These are phyloP conservation scores for Uloborus plumipes DNA, from an alignment of 2,888 invertebrate species.

Conservation along the genomic window DNA sequence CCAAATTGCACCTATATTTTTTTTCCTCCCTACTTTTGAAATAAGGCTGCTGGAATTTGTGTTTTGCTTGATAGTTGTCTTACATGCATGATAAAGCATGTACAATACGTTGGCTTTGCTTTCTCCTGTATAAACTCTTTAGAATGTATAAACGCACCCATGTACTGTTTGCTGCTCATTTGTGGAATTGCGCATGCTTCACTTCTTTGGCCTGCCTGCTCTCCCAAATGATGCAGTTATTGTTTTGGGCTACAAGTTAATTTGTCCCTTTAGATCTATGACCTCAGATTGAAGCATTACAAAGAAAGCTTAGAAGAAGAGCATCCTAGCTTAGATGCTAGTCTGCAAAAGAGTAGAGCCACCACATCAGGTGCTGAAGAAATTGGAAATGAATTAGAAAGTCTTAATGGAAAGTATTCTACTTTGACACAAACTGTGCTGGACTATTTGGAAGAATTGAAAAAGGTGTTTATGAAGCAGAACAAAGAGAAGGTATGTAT, in stretches of 20 bases:
- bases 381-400: slow-evolving; percentile 82
- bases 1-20: too few relatives aligned
- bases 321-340: slow-evolving; percentile 83
- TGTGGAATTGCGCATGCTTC: slow-evolving; percentile 61
- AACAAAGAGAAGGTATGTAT: slow-evolving; percentile 40
- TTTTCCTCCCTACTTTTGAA: too few relatives aligned
- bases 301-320: slow-evolving; percentile 84
- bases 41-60: too few relatives aligned
- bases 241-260: slow-evolving; percentile 47
- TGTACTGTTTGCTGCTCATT: slow-evolving; percentile 44
- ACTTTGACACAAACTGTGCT: slow-evolving; percentile 72
- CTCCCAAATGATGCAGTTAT: slow-evolving; percentile 26
- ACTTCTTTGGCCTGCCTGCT: slow-evolving; percentile 45
- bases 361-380: slow-evolving; percentile 78
- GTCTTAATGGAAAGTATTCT: slow-evolving; percentile 84
- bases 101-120: slow-evolving; percentile 51
- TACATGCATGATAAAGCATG: slow-evolving; percentile 43
- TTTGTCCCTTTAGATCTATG: slow-evolving; percentile 78
- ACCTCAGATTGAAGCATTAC: slow-evolving; percentile 87
- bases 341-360: slow-evolving; percentile 69
- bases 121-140: slow-evolving; percentile 20
- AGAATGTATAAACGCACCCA: slow-evolving; percentile 29
- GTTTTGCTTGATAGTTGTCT: slow-evolving; percentile 1
- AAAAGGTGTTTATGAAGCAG: slow-evolving; percentile 40
- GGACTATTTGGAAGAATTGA: slow-evolving; percentile 77